Percentiles rank a stretch among this genome's conserved stretches.
phyloP scores from a whole-genome alignment of 1,140 invertebrate species.

The Metopolophium dirhodum region DNA sequence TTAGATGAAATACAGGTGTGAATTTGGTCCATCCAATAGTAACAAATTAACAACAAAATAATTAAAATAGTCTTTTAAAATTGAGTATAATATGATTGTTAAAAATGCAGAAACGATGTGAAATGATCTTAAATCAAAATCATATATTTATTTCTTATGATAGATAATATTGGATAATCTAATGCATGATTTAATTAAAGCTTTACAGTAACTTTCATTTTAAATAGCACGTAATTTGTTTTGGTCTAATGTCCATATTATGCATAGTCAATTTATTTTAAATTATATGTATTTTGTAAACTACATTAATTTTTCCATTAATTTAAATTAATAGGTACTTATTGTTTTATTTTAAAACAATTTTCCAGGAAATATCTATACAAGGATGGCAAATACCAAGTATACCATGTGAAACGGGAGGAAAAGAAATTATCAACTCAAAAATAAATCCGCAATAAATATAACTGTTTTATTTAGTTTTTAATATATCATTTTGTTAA shows the following conservation, averaged over 20 bases:
- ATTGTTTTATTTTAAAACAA: slow-evolving; percentile 62
- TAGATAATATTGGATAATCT: not conserved
- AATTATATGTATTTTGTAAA: not conserved
- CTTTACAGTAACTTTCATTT: not conserved
- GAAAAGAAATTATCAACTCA: slow-evolving; percentile 35
- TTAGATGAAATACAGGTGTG: slow-evolving; percentile 66
- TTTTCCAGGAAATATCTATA: slow-evolving; percentile 71
- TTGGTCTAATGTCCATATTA: not conserved
- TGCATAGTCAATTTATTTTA: not conserved
- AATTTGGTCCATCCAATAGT: not conserved
- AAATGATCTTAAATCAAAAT: not conserved
- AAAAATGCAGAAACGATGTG: not conserved
- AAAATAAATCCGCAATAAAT: not conserved
- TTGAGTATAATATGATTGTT: not conserved
- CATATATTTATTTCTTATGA: not conserved
- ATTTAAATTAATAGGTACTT: not conserved
- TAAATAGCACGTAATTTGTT: not conserved
- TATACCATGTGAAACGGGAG: slow-evolving; percentile 75
- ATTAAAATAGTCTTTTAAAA: not conserved
- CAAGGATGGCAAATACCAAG: slow-evolving; percentile 74
- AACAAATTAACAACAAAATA: not conserved
- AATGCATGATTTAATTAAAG: not conserved
- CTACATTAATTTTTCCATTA: not conserved
- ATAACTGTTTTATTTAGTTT: not conserved
- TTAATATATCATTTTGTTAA: not conserved